Conservation (phyloP, 2,888 invertebrate species). For the Bhutanitis thaidina region DNA sequence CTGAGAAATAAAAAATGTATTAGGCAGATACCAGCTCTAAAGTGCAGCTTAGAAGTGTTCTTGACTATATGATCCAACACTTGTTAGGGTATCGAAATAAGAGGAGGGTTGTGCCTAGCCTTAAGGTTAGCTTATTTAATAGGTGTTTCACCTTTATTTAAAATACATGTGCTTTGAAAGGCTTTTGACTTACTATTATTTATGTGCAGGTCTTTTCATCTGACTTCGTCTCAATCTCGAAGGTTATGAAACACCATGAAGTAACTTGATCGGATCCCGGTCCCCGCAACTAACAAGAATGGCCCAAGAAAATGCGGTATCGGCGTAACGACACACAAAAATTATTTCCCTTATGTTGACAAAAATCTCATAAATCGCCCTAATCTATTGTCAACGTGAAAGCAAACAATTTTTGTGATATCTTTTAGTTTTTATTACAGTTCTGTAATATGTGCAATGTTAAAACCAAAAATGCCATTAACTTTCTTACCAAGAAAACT, state of each 20-base stretch:
- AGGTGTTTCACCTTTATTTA: too few species aligned
- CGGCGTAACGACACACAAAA: constrained; percentile 48
- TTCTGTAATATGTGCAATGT: constrained; percentile 76
- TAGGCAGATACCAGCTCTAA: too few species aligned
- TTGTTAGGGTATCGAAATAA: too few species aligned
- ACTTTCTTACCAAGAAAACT: constrained; percentile 61
- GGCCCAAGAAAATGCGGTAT: constrained; percentile 41
- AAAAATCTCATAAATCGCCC: constrained; percentile 47
- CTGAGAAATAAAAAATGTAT: too few species aligned
- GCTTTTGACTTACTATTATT: too few species aligned
- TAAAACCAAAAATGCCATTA: constrained; percentile 78
- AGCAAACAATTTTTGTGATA: constrained; percentile 60
- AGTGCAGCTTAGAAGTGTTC: too few species aligned
- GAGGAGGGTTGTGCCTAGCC: too few species aligned
- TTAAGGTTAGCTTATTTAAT: too few species aligned
- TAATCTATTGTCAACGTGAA: constrained; percentile 56
- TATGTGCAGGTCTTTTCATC: constrained; percentile 56
- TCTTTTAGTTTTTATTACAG: constrained; percentile 57
- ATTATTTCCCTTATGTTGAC: constrained; percentile 67
- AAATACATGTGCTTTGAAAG: too few species aligned
- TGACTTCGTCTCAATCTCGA: constrained; percentile 43
- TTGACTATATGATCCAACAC: too few species aligned
- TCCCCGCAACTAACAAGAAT: constrained; percentile 39
- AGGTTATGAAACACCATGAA: constrained; percentile 21
- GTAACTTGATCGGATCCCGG: constrained; percentile 34